A percentile compares a stretch with the other conserved stretches of the same genome.
phyloP scores from a whole-genome alignment of 2,113 vertebrate genomes.

The Barnardius zonarius region DNA sequence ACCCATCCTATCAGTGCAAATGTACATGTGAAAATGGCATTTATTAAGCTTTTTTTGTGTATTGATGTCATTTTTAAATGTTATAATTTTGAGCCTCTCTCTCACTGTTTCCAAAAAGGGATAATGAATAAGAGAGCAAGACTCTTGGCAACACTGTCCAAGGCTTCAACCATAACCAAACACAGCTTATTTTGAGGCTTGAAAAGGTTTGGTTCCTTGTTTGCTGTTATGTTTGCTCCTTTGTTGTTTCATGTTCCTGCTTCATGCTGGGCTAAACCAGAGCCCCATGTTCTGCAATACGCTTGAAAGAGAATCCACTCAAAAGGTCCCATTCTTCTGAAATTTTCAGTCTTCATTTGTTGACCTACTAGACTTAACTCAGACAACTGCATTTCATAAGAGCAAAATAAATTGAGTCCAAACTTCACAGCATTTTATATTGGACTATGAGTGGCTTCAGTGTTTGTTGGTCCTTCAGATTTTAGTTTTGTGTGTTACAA shows the following conservation, averaged over 20 bases:
- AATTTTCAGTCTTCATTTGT: not conserved
- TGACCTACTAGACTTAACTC: not conserved
- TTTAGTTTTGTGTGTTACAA: slow-evolving; percentile 45
- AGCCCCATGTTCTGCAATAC: not conserved
- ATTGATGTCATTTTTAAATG: not conserved
- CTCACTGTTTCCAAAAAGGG: not conserved
- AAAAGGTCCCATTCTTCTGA: not conserved
- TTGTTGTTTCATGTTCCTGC: not conserved
- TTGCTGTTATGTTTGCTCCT: not conserved
- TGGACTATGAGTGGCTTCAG: not conserved
- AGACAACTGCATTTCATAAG: not conserved
- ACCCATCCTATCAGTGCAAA: not conserved
- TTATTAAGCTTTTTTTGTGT: not conserved
- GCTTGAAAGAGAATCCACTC: not conserved
- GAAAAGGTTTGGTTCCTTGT: not conserved
- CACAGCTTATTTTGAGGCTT: not conserved
- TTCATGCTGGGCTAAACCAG: not conserved
- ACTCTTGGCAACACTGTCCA: not conserved
- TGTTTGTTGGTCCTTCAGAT: not conserved
- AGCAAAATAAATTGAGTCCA: slow-evolving; percentile 22
- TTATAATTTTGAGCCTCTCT: not conserved
- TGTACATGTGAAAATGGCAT: not conserved
- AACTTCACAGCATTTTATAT: not conserved
- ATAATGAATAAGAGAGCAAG: not conserved
- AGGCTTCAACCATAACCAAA: not conserved